Conservation (phyloP, 92 coral and sea anemone genomes). For the Blastomussa wellsi region DNA sequence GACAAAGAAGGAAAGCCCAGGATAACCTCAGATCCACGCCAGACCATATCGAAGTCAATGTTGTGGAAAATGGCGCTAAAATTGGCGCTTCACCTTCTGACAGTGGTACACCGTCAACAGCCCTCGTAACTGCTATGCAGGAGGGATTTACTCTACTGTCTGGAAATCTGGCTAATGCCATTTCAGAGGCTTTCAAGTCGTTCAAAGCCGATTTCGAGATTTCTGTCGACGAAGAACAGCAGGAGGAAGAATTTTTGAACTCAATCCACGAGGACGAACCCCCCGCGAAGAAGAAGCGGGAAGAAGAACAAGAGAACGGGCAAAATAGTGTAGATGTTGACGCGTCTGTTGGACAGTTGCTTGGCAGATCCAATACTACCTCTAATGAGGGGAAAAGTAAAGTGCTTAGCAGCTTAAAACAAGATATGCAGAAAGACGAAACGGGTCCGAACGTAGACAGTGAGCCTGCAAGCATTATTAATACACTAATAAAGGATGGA, state of each 20-base stretch:
- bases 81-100: conserved; percentile 24
- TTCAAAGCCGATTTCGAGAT: conserved; percentile 31
- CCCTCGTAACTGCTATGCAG: conserved; percentile 3
- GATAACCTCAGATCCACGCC: no score
- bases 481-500: conserved; percentile 52
- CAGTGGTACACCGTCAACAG: not conserved
- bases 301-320: not conserved
- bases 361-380: conserved; percentile 25
- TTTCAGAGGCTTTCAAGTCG: conserved; percentile 47
- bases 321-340: conserved; percentile 18
- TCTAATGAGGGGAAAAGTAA: conserved; percentile 44
- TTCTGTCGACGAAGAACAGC: conserved; percentile 11
- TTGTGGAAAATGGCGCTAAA: conserved; percentile 53
- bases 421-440: conserved; percentile 50
- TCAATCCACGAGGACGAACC: conserved; percentile 31
- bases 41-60: no score
- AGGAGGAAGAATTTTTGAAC: not conserved
- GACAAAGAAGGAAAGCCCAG: no score
- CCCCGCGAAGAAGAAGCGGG: conserved; percentile 47
- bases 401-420: conserved; percentile 51
- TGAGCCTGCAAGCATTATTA: conserved; percentile 54
- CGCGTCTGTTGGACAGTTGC: conserved; percentile 9
- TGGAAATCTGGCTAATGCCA: conserved; percentile 41
- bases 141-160: conserved; percentile 49
- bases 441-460: conserved; percentile 48